Evolutionary conservation across 2,113 vertebrate species (phyloP), one percentile per base, ranked within the genome.

Genomic region (Proterorhinus semilunaris): DNA sequence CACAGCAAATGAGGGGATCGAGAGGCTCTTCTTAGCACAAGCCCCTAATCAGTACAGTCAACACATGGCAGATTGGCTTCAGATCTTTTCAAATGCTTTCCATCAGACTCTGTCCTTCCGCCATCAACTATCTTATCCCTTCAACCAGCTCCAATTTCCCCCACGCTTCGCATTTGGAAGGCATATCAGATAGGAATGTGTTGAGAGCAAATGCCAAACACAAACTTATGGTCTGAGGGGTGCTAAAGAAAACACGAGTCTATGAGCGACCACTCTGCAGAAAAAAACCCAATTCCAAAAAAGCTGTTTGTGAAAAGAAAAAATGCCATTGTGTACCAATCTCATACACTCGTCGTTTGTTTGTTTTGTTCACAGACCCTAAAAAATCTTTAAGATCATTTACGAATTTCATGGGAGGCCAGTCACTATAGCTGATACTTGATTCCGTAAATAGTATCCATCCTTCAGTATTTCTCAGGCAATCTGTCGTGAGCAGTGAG

Each of bases 11-110:
- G 86, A 88, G 66, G 80, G 88, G 86, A 89, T 86, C 71, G 81
- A 89, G 80, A 76, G 83, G 80, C 81, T 88, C 77, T 77, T 84
- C 85, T 84, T 76, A 65, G 80, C 80, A 65, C 83, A 86, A 87
- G 83, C 83, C 79, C 75, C 86, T 86, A 84, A 89, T 91, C 87
- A 90, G 86, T 80, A 85, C 83, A 83, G 88, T 91, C 88, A 88
- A 91, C 90, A 91, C 81, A 66, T 68, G 62, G 76, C 67, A 91
- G 87, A 90, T 89, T 90, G 89, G 87, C 83, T 89, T 88, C 85
- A 87, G 77, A 84, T 86, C 79, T 69, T 72, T 68, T 78, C 69
- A 70, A 59, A 53, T 6, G 46, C 63, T 77, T 73, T 72, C 15
- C 7, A 62, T 65, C 74, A 66, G 64, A 52, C 49, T 74, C 84